A percentile compares a stretch with the other conserved stretches of the same genome.
Conservation (phyloP, 2,888 invertebrate genomes). For the Terebella lapidaria region DNA sequence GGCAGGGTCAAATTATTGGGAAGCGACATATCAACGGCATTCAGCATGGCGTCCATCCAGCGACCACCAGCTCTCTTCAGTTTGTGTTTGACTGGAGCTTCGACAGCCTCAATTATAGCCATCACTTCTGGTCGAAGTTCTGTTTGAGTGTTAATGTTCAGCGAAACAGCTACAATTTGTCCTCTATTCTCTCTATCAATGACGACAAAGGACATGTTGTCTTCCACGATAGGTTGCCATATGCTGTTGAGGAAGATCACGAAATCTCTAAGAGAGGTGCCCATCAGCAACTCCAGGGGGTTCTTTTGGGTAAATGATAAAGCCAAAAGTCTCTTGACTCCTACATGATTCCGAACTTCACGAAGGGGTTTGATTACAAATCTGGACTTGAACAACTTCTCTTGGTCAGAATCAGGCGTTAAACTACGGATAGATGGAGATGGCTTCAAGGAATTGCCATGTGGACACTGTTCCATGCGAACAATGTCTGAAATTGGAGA, state of each 20-base stretch:
- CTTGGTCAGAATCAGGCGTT: neutral
- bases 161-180: slow-evolving; percentile 1
- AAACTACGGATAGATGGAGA: neutral
- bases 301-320: slow-evolving; percentile 4
- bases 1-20: neutral
- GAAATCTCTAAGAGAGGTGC: slow-evolving; percentile 1
- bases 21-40: slow-evolving; percentile 4
- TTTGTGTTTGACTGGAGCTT: slow-evolving; percentile 6
- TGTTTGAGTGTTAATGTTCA: slow-evolving; percentile 2
- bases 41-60: slow-evolving; percentile 3
- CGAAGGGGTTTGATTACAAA: neutral
- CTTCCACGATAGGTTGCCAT: slow-evolving; percentile 4
- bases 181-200: neutral
- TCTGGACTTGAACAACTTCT: neutral
- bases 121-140: slow-evolving; percentile 8
- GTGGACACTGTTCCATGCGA: neutral
- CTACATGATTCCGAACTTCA: neutral
- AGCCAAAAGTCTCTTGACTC: neutral
- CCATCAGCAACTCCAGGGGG: slow-evolving; percentile 10
- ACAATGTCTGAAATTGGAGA: neutral
- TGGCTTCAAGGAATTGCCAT: no score
- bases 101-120: slow-evolving; percentile 10
- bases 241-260: slow-evolving; percentile 1
- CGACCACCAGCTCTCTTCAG: neutral
- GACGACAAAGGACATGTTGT: slow-evolving; percentile 8